Evolutionary conservation across 2,888 invertebrate species (phyloP).

Genomic region (Ecliptopera silaceata): DNA sequence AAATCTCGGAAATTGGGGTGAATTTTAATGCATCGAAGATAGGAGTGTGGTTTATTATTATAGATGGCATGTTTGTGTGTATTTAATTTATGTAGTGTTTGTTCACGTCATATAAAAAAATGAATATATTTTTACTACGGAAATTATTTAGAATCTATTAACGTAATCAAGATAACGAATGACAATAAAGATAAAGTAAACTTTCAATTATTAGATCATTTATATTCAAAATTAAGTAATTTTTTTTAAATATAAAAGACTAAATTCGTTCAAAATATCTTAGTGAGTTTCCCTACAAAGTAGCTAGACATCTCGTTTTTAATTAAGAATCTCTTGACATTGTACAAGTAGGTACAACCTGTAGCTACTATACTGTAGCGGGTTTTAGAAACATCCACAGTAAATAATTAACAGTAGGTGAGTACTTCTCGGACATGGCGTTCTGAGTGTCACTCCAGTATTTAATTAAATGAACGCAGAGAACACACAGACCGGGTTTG

Average conservation of each 20-base stretch:
- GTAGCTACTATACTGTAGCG: conserved; percentile 9
- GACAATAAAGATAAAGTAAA: too few relatives aligned
- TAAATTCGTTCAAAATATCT: background rate
- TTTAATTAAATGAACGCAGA: conserved; percentile 79
- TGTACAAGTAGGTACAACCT: conserved; percentile 11
- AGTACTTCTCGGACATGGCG: conserved; percentile 56
- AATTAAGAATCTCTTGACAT: conserved; percentile 29
- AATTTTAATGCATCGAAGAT: conserved; percentile 55
- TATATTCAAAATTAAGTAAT: background rate
- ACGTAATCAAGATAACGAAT: too few relatives aligned
- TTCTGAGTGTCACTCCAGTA: conserved; percentile 77
- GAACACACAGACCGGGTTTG: conserved; percentile 25
- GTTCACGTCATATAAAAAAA: too few relatives aligned
- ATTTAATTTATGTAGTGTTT: background rate
- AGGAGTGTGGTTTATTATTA: conserved; percentile 39
- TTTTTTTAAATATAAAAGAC: background rate
- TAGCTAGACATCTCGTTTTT: conserved; percentile 11
- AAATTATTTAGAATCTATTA: too few relatives aligned
- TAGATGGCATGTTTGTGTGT: background rate
- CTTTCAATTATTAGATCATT: too few relatives aligned
- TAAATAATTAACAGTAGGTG: conserved; percentile 63
- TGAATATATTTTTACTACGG: too few relatives aligned
- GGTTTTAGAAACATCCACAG: conserved; percentile 23
- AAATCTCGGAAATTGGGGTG: conserved; percentile 64
- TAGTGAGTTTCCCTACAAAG: background rate